A percentile compares a stretch with the other conserved stretches of the same genome.
phyloP scores from a whole-genome alignment of 1,140 invertebrate genomes.

The Scaptomyza montana region DNA sequence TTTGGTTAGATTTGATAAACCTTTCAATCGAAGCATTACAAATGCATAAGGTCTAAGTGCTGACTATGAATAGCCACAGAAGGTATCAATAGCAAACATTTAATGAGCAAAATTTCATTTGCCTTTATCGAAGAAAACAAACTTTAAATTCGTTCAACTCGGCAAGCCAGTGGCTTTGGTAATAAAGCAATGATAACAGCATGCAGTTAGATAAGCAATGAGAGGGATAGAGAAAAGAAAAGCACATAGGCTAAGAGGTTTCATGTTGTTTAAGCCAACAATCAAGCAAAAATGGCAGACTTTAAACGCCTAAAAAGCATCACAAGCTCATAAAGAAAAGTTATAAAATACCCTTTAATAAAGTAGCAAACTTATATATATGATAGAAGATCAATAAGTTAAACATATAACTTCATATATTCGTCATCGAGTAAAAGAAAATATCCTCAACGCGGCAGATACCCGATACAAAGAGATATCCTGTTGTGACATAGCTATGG shows the following conservation, averaged over 20 bases:
- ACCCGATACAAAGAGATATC: no score
- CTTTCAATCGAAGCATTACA: slow-evolving; percentile 59
- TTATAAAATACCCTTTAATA: background rate
- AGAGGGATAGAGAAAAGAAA: background rate
- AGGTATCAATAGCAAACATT: slow-evolving; percentile 25
- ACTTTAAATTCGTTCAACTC: slow-evolving; percentile 19
- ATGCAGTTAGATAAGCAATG: background rate
- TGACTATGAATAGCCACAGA: slow-evolving; percentile 60
- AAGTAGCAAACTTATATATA: no score
- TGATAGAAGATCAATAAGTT: no score
- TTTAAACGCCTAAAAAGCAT: slow-evolving; percentile 1
- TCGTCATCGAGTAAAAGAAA: no score
- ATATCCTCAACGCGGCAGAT: no score
- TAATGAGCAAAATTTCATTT: background rate
- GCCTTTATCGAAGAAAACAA: slow-evolving; percentile 9
- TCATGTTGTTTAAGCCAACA: slow-evolving; percentile 4
- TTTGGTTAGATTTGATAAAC: slow-evolving; percentile 29
- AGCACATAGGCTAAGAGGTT: slow-evolving; percentile 6
- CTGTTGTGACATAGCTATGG: background rate
- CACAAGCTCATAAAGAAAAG: background rate
- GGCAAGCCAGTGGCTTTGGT: slow-evolving; percentile 14
- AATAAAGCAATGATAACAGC: slow-evolving; percentile 48
- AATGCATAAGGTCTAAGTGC: slow-evolving; percentile 74
- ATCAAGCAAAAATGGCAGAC: background rate
- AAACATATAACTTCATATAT: no score